Base-by-base conservation (phyloP, 2,888 invertebrate genomes). In the Pandemis cinnamomeana region DNA sequence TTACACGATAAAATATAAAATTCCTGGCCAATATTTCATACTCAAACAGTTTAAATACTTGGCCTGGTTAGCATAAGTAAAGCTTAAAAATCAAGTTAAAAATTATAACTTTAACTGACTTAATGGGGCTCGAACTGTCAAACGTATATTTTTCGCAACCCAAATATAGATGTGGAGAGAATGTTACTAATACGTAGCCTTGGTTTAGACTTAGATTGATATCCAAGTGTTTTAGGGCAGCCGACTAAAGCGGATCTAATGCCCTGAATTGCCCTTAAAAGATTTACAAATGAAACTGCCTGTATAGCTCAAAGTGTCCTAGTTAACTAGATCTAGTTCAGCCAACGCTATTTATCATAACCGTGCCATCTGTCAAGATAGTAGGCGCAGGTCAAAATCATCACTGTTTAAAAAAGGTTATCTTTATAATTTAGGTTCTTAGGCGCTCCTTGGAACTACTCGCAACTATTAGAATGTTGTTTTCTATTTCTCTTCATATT, bases 181-280 rank as follows among this genome's bases (percentile, higher is more conserved):
- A 73, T 73, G 73, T 70, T 60, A 53, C 42, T 44, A 64, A 66
- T 58, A 66, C 15, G 51, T 66, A 67, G 72, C 71, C 75, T 71
- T 70, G 71, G 70, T 48, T 61, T 62, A 70, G 62, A 63, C 46
- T 55, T 72, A 69, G 86, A 87, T 86, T 88, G 86, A 86, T 87
- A 77, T 71, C 53, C 53, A 76, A 63, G 64, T 67, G 55, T 68
- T 89, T 91, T 88, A 87, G 89, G 87, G 84, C 86, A 82, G 81
- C 83, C 81, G 79, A 81, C 83, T 84, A 82, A 89, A 91, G 92
- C 91, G 92, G 93, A 91, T 91, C 86, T 85, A 78, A 80, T 84
- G 91, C 82, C 88, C 90, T 88, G 86, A 89, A 90, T 91, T 85
- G 86, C 87, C 87, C 86, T 84, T 87, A 85, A 82, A 89, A 86